Conservation (phyloP, 2,888 invertebrate species). For the Gortyna flavago region DNA sequence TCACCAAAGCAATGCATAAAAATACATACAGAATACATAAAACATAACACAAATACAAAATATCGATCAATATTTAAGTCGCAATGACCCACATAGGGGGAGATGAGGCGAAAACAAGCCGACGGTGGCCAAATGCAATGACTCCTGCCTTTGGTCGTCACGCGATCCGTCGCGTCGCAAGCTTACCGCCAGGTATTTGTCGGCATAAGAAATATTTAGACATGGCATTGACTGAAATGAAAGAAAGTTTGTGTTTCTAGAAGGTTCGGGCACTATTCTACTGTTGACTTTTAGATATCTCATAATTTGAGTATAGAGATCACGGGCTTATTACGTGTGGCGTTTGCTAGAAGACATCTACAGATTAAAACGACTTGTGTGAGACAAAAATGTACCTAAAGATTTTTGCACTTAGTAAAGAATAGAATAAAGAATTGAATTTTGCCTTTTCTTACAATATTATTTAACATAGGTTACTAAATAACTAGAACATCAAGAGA, state of each 20-base stretch:
- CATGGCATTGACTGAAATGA: slow-evolving; percentile 54
- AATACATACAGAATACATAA: slow-evolving; percentile 12
- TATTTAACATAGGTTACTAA: background rate
- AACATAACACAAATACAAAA: slow-evolving; percentile 64
- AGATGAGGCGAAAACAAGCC: slow-evolving; percentile 76
- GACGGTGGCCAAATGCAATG: slow-evolving; percentile 83
- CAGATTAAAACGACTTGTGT: background rate
- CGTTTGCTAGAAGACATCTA: accelerated
- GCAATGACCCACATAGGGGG: slow-evolving; percentile 83
- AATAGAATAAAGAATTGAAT: background rate
- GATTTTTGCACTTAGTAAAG: background rate
- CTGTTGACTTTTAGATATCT: background rate
- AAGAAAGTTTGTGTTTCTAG: slow-evolving; percentile 21
- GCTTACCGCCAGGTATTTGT: slow-evolving; percentile 82
- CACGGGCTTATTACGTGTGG: too few species aligned
- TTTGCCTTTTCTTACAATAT: too few species aligned
- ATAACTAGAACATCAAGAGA: background rate
- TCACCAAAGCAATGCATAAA: slow-evolving; percentile 12
- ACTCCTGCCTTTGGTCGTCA: slow-evolving; percentile 86
- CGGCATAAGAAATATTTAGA: slow-evolving; percentile 72
- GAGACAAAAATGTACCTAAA: too few species aligned
- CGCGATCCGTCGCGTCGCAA: slow-evolving; percentile 87
- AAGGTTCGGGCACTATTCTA: slow-evolving; percentile 1
- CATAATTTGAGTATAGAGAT: background rate
- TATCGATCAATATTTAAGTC: slow-evolving; percentile 75